A percentile compares a stretch with the other conserved stretches of the same genome.
These are phyloP conservation scores for Zapornia atra DNA, from an alignment of 2,113 vertebrate species.

Conservation along the genomic window DNA sequence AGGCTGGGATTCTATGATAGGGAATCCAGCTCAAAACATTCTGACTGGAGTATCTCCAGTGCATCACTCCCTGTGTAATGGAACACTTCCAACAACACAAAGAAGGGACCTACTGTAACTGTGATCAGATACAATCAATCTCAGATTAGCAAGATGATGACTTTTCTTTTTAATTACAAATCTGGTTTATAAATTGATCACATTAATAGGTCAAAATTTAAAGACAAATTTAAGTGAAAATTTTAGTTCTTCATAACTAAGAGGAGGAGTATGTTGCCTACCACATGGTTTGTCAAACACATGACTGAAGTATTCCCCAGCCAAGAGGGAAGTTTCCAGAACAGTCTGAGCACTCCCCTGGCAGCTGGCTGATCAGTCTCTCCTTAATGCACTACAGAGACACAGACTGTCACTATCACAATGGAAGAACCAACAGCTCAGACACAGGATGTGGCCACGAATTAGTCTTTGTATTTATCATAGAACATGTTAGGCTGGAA, in stretches of 20 bases:
- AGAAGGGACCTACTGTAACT: not conserved
- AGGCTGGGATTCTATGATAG: too few relatives aligned
- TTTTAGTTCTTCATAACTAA: not conserved
- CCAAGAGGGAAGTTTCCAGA: not conserved
- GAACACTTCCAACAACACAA: not conserved
- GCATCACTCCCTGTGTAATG: not conserved
- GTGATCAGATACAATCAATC: not conserved
- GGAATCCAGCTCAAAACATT: not conserved
- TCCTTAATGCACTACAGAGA: not conserved
- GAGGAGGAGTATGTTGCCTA: not conserved
- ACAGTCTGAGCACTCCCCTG: accelerated
- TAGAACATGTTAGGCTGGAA: too few relatives aligned
- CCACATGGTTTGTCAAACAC: not conserved
- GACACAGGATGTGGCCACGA: not conserved
- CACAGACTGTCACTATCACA: not conserved
- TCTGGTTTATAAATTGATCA: not conserved
- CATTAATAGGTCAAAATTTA: not conserved
- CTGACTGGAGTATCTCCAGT: not conserved
- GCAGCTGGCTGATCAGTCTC: not conserved
- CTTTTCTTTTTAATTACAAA: not conserved
- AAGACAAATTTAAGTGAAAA: not conserved
- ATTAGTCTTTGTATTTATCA: not conserved
- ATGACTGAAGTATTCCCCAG: not conserved
- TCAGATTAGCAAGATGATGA: not conserved
- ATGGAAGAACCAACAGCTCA: not conserved